phyloP scores from a whole-genome alignment of 1,140 invertebrate genomes.

The Lycorma delicatula region DNA sequence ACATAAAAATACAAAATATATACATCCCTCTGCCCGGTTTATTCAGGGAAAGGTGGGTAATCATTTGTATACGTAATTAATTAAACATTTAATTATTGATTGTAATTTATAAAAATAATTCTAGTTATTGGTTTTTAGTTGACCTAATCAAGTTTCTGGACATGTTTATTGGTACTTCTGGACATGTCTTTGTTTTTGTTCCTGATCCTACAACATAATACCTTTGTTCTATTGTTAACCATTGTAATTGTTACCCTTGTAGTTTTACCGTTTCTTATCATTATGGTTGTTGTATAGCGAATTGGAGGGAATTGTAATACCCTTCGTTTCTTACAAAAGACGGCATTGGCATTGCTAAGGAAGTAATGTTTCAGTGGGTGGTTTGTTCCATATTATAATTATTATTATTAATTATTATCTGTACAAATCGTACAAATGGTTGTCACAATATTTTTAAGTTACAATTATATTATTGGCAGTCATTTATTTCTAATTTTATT shows the following conservation, averaged over 20 bases:
- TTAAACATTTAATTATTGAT: constrained; percentile 6
- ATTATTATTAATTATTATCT: too few relatives aligned
- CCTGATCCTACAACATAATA: too few relatives aligned
- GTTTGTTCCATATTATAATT: not conserved
- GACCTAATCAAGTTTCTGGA: constrained; percentile 3
- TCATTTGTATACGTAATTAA: constrained; percentile 1
- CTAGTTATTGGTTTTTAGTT: constrained; percentile 19
- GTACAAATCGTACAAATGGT: too few relatives aligned
- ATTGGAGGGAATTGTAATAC: constrained; percentile 22
- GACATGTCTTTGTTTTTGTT: not conserved
- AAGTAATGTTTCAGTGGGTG: constrained; percentile 16
- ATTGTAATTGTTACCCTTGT: constrained; percentile 32
- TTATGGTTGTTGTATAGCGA: constrained; percentile 33
- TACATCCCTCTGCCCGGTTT: too few relatives aligned
- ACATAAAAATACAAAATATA: too few relatives aligned
- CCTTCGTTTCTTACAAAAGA: constrained; percentile 20
- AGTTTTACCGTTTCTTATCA: constrained; percentile 32
- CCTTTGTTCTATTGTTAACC: constrained; percentile 26
- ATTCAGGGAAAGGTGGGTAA: not conserved
- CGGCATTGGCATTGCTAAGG: constrained; percentile 19
- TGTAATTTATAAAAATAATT: constrained; percentile 19
- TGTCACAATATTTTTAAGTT: too few relatives aligned
- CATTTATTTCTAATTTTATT: not conserved
- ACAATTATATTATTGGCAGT: too few relatives aligned
- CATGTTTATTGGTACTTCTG: not conserved